phyloP scores from a whole-genome alignment of 2,797 vertebrate species.

The Fistularia commersonii region DNA sequence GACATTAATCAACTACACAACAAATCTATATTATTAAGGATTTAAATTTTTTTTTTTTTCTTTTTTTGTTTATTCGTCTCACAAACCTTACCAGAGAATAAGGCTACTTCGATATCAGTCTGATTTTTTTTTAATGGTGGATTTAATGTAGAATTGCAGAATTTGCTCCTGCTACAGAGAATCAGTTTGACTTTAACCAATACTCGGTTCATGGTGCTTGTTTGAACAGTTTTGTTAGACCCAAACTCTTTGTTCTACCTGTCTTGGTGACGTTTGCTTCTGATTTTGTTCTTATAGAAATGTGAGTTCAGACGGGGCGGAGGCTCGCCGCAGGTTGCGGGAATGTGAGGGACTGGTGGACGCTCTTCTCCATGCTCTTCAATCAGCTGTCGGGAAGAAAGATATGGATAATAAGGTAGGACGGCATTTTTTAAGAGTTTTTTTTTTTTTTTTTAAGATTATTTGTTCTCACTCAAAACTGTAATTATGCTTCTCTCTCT shows the following conservation, averaged over 20 bases:
- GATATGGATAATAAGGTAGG: slow-evolving; percentile 97
- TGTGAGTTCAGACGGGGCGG: slow-evolving; percentile 94
- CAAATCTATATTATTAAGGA: no score
- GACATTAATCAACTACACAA: no score
- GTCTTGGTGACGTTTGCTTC: not conserved
- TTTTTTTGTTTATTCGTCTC: no score
- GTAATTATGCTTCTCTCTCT: not conserved
- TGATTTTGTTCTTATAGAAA: slow-evolving; percentile 75
- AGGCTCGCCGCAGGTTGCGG: slow-evolving; percentile 89
- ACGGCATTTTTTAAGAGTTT: not conserved
- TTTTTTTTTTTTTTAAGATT: not conserved
- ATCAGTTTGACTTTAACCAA: not conserved
- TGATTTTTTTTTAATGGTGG: no score
- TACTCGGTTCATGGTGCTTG: not conserved
- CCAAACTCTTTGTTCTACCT: not conserved
- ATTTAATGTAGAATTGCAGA: not conserved
- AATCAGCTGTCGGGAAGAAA: slow-evolving; percentile 95
- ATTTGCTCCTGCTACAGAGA: not conserved
- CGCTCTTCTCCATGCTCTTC: slow-evolving; percentile 91
- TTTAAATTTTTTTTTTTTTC: no score
- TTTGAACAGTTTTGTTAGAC: not conserved
- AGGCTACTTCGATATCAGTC: no score
- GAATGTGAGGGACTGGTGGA: slow-evolving; percentile 96
- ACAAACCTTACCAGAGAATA: no score
- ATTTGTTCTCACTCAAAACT: not conserved